Base-by-base conservation (phyloP, 2,888 invertebrate genomes). In the Pristionchus arcanus region DNA sequence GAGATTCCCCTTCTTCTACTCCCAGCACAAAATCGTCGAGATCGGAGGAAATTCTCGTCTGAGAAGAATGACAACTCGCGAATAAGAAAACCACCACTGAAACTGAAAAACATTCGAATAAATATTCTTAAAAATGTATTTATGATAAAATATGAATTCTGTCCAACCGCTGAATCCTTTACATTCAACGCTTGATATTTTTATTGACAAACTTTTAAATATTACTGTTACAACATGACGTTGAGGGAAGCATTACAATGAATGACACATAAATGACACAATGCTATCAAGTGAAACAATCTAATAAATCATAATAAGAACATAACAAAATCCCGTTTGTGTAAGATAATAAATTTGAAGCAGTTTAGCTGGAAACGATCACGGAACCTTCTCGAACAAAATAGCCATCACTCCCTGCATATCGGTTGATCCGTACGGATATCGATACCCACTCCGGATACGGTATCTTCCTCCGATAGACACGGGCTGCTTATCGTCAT, bases 61-160 rank as follows among this genome's bases (percentile, higher is more conserved):
- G n/a, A 63, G n/a, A 63, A 63, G 2, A 63, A 3, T 63, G 25
- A 63, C 9, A 11, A 49, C 42, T 49, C 42, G 9, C 63, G 63
- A 21, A 25, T 63, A n/a, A 63, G 63, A 63, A 63, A 63, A 63
- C 63, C 25, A 4, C 63, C 63, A 63, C 63, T 63, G 63, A 63
- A 63, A 63, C 63, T 25, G 63, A 63, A 63, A 49, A 63, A n/a
- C 63, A 63, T 63, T 63, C 63, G n/a, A 63, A 63, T n/a, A 63
- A 63, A 63, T 63, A 63, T 63, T 63, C 42, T 5, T 5, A 42
- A 42, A 42, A 42, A 42, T 42, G 9, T 42, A 42, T 42, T 42
- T 5, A 9, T 42, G 42, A 42, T 42, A 42, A 42, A 42, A 42
- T 42, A 3, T 42, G 42, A 42, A 42, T 42, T 42, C 4, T 42